A percentile compares a stretch with the other conserved stretches of the same genome.
Conservation (phyloP, 2,888 invertebrate genomes). For the Dyspetes luteomarginatus region DNA sequence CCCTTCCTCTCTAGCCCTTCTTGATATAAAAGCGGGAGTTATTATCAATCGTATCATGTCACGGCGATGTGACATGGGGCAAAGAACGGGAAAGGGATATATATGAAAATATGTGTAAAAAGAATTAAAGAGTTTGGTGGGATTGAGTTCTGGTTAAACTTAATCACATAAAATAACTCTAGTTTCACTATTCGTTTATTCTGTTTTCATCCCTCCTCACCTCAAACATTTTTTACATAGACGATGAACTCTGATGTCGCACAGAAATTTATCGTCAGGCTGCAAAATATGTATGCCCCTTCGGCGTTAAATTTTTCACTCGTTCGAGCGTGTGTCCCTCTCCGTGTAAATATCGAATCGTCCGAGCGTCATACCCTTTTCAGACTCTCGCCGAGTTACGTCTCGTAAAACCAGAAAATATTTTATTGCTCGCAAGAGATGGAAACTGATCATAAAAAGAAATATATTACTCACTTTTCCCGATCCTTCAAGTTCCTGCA, state of each 20-base stretch:
- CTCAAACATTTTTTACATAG: slow-evolving; percentile 7
- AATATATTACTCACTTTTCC: slow-evolving; percentile 14
- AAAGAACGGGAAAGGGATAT: not conserved
- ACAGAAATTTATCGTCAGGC: slow-evolving; percentile 72
- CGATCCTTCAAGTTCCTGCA: not conserved
- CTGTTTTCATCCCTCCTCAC: not conserved
- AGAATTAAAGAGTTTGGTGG: slow-evolving; percentile 42
- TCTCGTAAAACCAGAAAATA: slow-evolving; percentile 29
- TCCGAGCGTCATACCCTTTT: not conserved
- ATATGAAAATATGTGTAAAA: slow-evolving; percentile 39
- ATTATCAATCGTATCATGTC: slow-evolving; percentile 57
- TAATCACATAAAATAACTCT: slow-evolving; percentile 76
- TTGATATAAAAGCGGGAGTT: slow-evolving; percentile 58
- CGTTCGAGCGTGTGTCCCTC: slow-evolving; percentile 70
- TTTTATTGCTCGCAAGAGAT: slow-evolving; percentile 41
- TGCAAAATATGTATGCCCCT: not conserved
- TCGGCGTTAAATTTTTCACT: slow-evolving; percentile 73
- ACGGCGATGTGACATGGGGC: slow-evolving; percentile 32
- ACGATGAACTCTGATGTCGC: slow-evolving; percentile 73
- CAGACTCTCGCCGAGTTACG: not conserved
- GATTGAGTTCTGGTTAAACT: slow-evolving; percentile 67
- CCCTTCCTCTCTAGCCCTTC: not conserved
- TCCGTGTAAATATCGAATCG: slow-evolving; percentile 1
- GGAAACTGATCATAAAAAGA: slow-evolving; percentile 31
- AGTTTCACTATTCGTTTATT: slow-evolving; percentile 14